Conservation (phyloP, 2,113 vertebrate genomes). For the Muntiacus muntjak region DNA sequence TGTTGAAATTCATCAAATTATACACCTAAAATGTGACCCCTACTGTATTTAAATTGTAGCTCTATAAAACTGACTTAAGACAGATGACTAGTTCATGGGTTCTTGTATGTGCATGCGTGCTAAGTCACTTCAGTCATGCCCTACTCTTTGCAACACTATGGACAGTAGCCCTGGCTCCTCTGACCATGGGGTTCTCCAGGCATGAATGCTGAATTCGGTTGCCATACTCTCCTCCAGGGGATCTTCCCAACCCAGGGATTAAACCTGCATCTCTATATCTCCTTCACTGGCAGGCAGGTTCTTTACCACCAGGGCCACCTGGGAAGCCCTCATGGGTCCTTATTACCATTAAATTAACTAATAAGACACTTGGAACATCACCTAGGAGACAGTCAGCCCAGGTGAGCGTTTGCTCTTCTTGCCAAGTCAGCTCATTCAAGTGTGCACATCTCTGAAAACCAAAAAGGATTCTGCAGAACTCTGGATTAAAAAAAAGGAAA, state of each 20-base stretch:
- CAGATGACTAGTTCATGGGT: neutral
- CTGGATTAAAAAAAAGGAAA: conserved; percentile 91
- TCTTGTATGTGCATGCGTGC: neutral
- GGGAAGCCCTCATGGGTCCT: neutral
- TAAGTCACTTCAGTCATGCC: neutral
- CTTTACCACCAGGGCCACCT: neutral
- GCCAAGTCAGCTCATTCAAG: conserved; percentile 54
- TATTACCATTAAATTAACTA: neutral
- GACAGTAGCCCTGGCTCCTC: neutral
- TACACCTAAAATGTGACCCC: neutral
- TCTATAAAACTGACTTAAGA: neutral
- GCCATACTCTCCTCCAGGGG: neutral
- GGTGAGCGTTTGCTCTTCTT: neutral
- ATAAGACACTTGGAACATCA: neutral
- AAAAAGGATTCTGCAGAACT: conserved; percentile 92
- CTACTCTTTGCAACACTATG: neutral
- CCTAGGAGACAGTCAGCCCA: neutral
- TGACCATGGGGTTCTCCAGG: neutral
- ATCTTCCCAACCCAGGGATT: neutral
- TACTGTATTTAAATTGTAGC: neutral
- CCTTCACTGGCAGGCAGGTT: neutral
- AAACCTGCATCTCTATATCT: neutral
- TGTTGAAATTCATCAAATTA: neutral
- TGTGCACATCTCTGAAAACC: conserved; percentile 92
- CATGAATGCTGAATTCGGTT: neutral